Evolutionary conservation across 1,140 invertebrate species (phyloP).

Genomic region (Achroia grisella): DNA sequence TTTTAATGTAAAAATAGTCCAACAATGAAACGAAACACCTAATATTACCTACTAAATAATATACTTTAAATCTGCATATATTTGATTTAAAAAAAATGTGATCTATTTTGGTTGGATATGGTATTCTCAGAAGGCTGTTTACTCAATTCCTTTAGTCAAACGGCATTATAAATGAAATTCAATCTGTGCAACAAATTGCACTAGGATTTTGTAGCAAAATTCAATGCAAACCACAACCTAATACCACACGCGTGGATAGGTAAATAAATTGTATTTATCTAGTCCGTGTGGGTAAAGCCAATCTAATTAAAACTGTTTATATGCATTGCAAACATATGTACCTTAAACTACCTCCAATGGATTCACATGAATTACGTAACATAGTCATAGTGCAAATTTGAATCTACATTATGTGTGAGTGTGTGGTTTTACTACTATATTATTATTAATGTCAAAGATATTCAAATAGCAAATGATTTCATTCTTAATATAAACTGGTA

Average conservation of each 20-base stretch:
- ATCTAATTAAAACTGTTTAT: conserved; percentile 14
- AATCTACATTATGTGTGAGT: background rate
- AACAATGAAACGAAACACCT: too few species aligned
- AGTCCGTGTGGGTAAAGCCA: conserved; percentile 6
- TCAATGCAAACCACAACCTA: background rate
- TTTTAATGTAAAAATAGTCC: too few species aligned
- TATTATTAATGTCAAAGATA: background rate
- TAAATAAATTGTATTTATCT: conserved; percentile 10
- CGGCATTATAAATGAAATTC: too few species aligned
- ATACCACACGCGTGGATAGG: conserved; percentile 12
- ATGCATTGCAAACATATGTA: conserved; percentile 11
- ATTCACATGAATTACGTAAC: background rate
- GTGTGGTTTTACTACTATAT: too few species aligned
- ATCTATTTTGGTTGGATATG: too few species aligned
- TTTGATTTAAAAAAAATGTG: too few species aligned
- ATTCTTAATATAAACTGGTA: background rate
- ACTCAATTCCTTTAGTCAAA: too few species aligned
- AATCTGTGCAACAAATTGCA: too few species aligned
- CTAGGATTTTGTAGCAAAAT: too few species aligned
- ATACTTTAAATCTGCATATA: too few species aligned
- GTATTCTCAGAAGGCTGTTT: too few species aligned
- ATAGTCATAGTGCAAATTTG: background rate
- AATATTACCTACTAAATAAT: too few species aligned
- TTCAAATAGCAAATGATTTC: background rate
- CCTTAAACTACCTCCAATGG: conserved; percentile 10